These are phyloP conservation scores for Conger conger DNA, from an alignment of 2,113 vertebrate species.

Conservation along the genomic window DNA sequence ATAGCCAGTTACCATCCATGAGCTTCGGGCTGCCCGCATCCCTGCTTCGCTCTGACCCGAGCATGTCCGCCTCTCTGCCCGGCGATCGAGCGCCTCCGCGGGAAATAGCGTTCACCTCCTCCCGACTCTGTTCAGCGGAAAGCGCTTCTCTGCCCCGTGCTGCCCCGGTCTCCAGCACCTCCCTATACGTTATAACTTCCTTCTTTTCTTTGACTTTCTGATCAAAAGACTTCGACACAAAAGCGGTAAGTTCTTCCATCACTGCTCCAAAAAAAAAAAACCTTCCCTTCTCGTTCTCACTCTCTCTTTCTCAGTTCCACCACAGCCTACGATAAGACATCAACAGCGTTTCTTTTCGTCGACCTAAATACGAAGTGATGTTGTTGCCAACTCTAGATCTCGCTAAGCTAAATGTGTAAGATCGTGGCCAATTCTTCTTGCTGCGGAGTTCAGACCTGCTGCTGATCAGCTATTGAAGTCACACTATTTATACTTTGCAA, in stretches of 20 bases:
- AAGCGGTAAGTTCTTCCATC: conserved; percentile 98
- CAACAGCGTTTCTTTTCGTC: conserved; percentile 73
- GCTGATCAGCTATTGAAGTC: conserved; percentile 87
- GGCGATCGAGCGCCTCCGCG: conserved; percentile 80
- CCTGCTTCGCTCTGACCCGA: conserved; percentile 80
- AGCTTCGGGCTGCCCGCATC: conserved; percentile 89
- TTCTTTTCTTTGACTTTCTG: conserved; percentile 98
- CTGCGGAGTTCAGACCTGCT: conserved; percentile 84
- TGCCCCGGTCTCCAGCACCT: conserved; percentile 92
- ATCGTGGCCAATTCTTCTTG: conserved; percentile 81
- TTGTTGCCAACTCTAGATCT: conserved; percentile 67
- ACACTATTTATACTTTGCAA: conserved; percentile 96
- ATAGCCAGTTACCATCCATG: conserved; percentile 80
- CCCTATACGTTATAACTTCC: conserved; percentile 93
- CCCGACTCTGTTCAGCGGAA: conserved; percentile 75
- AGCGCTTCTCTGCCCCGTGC: conserved; percentile 79
- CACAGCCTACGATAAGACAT: conserved; percentile 82
- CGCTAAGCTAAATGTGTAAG: conserved; percentile 59
- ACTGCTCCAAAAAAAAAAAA: conserved; percentile 62
- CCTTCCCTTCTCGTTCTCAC: conserved; percentile 50
- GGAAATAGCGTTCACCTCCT: conserved; percentile 76
- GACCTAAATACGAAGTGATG: conserved; percentile 66
- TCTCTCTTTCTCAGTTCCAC: conserved; percentile 66
- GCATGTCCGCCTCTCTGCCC: conserved; percentile 86
- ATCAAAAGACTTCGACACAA: conserved; percentile 97